A percentile compares a stretch with the other conserved stretches of the same genome.
Evolutionary conservation across 2,888 invertebrate species (phyloP).

Genomic region (Macropis europaea): DNA sequence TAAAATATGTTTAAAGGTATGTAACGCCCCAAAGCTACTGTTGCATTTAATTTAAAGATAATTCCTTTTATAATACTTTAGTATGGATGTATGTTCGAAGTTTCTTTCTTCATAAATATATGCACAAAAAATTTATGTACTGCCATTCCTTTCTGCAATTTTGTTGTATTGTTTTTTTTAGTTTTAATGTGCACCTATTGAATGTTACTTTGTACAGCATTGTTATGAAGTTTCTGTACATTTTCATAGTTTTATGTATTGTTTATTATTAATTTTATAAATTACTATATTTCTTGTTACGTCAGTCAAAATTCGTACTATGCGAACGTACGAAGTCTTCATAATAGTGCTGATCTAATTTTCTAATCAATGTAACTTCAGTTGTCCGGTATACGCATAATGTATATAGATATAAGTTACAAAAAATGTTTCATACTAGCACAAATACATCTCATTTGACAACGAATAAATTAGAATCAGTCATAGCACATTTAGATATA

Average conservation of each 20-base stretch:
- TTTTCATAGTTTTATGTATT: slow-evolving; percentile 22
- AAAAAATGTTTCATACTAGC: slow-evolving; percentile 32
- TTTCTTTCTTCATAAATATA: slow-evolving; percentile 11
- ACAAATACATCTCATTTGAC: slow-evolving; percentile 37
- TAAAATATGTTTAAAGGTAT: slow-evolving; percentile 39
- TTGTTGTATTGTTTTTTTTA: slow-evolving; percentile 19
- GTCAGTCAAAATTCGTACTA: slow-evolving; percentile 10
- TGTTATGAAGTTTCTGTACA: slow-evolving; percentile 13
- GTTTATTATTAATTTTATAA: slow-evolving; percentile 38
- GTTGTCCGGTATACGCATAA: neutral
- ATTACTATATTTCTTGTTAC: slow-evolving; percentile 17
- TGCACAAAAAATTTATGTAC: slow-evolving; percentile 12
- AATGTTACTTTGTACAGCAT: slow-evolving; percentile 19
- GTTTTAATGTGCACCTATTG: slow-evolving; percentile 19
- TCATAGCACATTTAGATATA: slow-evolving; percentile 24
- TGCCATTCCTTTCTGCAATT: slow-evolving; percentile 18
- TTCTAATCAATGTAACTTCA: slow-evolving; percentile 17
- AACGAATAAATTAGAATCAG: slow-evolving; percentile 28
- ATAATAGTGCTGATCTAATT: slow-evolving; percentile 3
- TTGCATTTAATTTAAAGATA: slow-evolving; percentile 5
- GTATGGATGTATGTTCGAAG: slow-evolving; percentile 8
- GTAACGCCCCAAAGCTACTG: slow-evolving; percentile 20
- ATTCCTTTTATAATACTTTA: slow-evolving; percentile 1
- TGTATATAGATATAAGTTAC: slow-evolving; percentile 18
- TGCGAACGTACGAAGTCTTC: slow-evolving; percentile 17